Base-by-base conservation (phyloP, 2,888 invertebrate species). In the Acanthosepion lycidas region DNA sequence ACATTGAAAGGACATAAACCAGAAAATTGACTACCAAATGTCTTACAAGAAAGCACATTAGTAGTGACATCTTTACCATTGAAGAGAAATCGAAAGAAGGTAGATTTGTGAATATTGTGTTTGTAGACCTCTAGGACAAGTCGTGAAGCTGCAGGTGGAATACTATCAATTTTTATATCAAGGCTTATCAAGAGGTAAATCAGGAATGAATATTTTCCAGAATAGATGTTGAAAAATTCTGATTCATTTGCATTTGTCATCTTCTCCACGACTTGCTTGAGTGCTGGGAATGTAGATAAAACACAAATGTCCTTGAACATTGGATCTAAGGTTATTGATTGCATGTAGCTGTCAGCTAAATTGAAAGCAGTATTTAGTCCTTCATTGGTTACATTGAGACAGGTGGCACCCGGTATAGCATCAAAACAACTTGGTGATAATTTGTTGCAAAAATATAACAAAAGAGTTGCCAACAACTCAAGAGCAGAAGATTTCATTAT, bases 381-480 rank as follows among this genome's bases (percentile, higher is more conserved):
- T 53, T 93, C 49, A 23, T 23, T 28, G 28, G 93, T 93, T 26
- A 93, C 53, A 18, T 49, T 12, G 28, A 93, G 49, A 28, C 93
- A 93, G 15, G n/a, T 78, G 3, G n/a, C 78, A 53, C 51, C 51
- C 20, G 93, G 48, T 33, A 53, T 93, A 28, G 49, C 93, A n/a
- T 93, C 53, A 51, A 15, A 53, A 93, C 93, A 93, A 93, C 33
- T 6, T 18, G 93, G 93, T n/a, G 93, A 93, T n/a, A 93, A 18
- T 93, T 93, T 93, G 33, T 93, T 93, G 93, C 93, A 93, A n/a
- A 93, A 93, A 15, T 93, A 93, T 18, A 53, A 93, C 26, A 93
- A 93, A 51, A 53, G 49, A 18, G 93, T 51, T 1, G 6, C n/a
- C 6, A 93, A 15, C 18, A 93, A 20, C 48, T 93, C 93, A 6